Conservation (phyloP, 2,797 vertebrate species). For the Pagetopsis macropterus region DNA sequence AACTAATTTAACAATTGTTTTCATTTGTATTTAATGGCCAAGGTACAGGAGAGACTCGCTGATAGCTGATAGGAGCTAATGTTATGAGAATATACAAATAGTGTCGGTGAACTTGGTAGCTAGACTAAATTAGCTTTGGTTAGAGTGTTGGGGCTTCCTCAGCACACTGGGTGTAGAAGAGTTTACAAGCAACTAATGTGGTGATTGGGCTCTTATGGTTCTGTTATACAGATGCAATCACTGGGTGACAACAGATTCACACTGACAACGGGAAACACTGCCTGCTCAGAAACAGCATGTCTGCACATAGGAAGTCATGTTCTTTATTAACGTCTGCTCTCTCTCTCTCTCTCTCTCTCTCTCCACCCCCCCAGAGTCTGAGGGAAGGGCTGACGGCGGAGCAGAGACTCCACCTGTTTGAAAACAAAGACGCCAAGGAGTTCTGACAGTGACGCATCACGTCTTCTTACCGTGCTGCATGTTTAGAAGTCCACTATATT, state of each 20-base stretch:
- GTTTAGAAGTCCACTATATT: slow-evolving; percentile 81
- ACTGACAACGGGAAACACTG: slow-evolving; percentile 24
- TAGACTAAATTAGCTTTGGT: neutral
- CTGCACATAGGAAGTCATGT: neutral
- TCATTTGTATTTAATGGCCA: too few species aligned
- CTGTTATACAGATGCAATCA: slow-evolving; percentile 2
- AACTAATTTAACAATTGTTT: too few species aligned
- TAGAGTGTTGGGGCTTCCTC: too few species aligned
- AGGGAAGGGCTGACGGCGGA: slow-evolving; percentile 88
- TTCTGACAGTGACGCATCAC: slow-evolving; percentile 77
- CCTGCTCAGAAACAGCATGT: slow-evolving; percentile 26
- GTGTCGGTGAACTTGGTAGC: neutral
- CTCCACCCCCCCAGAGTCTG: slow-evolving; percentile 78
- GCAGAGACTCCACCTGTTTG: slow-evolving; percentile 88
- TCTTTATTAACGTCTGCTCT: slow-evolving; percentile 20
- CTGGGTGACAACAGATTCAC: slow-evolving; percentile 21
- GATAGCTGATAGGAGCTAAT: neutral
- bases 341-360: slow-evolving; percentile 29
- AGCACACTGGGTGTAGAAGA: neutral
- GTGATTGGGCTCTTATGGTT: slow-evolving; percentile 9
- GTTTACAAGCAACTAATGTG: slow-evolving; percentile 7
- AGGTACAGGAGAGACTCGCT: too few species aligned
- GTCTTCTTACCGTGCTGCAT: slow-evolving; percentile 75
- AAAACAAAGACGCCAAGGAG: slow-evolving; percentile 88
- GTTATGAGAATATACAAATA: neutral